Base-by-base conservation (phyloP, 2,113 vertebrate species). In the Parus major region DNA sequence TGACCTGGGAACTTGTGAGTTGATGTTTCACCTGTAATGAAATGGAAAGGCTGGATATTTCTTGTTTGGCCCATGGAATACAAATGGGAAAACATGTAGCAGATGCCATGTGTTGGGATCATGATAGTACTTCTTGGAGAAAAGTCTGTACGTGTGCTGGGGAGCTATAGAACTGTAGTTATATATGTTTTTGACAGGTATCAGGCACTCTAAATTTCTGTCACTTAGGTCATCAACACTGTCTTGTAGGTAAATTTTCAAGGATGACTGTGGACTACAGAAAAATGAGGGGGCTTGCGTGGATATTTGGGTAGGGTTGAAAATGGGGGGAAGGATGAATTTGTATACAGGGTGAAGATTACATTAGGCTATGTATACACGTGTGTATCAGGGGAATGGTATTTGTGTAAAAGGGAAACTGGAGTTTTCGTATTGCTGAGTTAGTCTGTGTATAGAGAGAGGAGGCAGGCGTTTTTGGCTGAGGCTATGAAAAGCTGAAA, bases 371-470 rank as follows among this genome's bases (percentile, higher is more conserved):
- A 10, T 83, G 64, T 66, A 70, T 83, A 42, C 52, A 12, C 14
- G 39, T 55, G 25, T 83, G 35, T 90, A 86, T 93, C 47, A 76
- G 84, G 94, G 59, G 79, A 93, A 73, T 83, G 91, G 82, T 88
- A 90, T 95, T 93, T 86, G 82, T 90, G 90, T 59, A 86, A 93
- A 92, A 96, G 88, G 86, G 86, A 96, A 20, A 81, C 76, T 88
- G 56, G 82, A 93, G 80, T 81, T 90, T 94, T 93, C 13, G 0
- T 94, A 47, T 29, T 96, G 95, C 96, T 95, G 92, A 93, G 86
- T 86, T 88, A 39, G 52, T 56, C 39, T 93, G 50, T 72, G 29
- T 60, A 35, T 50, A 65, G 61, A 76, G 46, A 86, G 42, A 75
- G 47, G 50, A 78, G 85, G 59, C 79, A 83, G 59, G 42, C 46